Evolutionary conservation across 2,888 invertebrate species (phyloP).

Genomic region (Mythimna lalbum): DNA sequence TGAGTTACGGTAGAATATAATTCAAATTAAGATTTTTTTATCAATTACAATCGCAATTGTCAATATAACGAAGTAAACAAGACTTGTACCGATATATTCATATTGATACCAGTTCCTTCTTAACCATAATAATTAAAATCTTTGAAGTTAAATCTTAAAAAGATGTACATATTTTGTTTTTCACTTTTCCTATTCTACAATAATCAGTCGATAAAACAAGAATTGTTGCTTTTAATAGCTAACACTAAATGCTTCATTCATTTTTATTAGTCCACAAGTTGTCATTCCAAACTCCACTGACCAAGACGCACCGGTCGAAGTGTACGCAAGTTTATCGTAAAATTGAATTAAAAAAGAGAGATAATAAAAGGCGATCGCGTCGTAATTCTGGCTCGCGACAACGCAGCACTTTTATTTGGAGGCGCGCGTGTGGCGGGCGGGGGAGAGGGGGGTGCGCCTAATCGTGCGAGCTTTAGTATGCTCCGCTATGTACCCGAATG

Average conservation of each 20-base stretch:
- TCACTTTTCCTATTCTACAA: not conserved
- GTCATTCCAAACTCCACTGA: conserved; percentile 50
- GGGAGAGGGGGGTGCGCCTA: conserved; percentile 73
- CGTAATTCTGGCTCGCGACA: conserved; percentile 90
- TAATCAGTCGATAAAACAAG: not conserved
- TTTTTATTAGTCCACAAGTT: conserved; percentile 19
- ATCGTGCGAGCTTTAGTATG: conserved; percentile 81
- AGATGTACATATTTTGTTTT: not conserved
- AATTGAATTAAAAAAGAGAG: conserved; percentile 89
- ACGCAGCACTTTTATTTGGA: conserved; percentile 88
- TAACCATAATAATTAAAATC: not conserved
- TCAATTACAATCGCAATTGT: too few relatives aligned
- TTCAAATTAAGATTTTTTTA: not conserved
- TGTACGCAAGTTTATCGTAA: conserved; percentile 84
- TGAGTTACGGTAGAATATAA: not conserved
- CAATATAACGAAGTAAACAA: too few relatives aligned
- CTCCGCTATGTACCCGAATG: conserved; percentile 68
- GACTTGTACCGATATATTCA: too few relatives aligned
- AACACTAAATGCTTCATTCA: conserved; percentile 13
- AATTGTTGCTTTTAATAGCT: not conserved
- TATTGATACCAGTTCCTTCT: not conserved
- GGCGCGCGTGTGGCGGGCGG: conserved; percentile 83
- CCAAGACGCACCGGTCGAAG: conserved; percentile 71
- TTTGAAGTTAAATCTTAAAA: too few relatives aligned
- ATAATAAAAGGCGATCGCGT: conserved; percentile 88